Conservation (phyloP, 2,113 vertebrate genomes). For the Oncorhynchus mykiss region DNA sequence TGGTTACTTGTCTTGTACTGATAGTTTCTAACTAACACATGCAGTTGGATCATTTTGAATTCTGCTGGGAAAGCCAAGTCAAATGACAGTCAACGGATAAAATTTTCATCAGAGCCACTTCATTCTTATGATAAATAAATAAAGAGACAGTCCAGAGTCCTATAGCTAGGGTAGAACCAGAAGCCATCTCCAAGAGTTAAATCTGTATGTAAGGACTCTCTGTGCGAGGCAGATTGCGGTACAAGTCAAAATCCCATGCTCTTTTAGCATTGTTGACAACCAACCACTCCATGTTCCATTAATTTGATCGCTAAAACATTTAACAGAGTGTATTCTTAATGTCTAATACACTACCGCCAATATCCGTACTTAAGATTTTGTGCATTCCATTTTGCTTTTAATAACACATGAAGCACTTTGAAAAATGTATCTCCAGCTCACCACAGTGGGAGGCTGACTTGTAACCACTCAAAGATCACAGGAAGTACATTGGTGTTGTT, state of each 20-base stretch:
- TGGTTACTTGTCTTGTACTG: not conserved
- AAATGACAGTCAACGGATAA: conserved; percentile 4
- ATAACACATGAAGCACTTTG: conserved; percentile 16
- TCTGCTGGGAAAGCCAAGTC: not conserved
- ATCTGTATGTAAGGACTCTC: not conserved
- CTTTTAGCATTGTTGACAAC: not conserved
- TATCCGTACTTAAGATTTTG: not conserved
- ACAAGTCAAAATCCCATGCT: not conserved
- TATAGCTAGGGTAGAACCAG: not conserved
- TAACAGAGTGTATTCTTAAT: conserved; percentile 13
- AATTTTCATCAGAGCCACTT: conserved; percentile 1
- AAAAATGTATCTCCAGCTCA: not conserved
- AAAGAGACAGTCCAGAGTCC: conserved; percentile 8
- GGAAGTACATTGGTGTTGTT: no score
- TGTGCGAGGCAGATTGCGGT: not conserved
- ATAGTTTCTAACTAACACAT: conserved; percentile 9
- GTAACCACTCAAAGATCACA: not conserved
- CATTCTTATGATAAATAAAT: conserved; percentile 37
- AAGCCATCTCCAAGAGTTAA: not conserved
- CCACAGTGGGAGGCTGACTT: not conserved
- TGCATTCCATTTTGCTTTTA: not conserved
- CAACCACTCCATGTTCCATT: not conserved
- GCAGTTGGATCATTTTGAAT: not conserved
- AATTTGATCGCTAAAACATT: not conserved
- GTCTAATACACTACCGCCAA: not conserved